phyloP scores from a whole-genome alignment of 2,797 vertebrate species.

The Karalla daura region DNA sequence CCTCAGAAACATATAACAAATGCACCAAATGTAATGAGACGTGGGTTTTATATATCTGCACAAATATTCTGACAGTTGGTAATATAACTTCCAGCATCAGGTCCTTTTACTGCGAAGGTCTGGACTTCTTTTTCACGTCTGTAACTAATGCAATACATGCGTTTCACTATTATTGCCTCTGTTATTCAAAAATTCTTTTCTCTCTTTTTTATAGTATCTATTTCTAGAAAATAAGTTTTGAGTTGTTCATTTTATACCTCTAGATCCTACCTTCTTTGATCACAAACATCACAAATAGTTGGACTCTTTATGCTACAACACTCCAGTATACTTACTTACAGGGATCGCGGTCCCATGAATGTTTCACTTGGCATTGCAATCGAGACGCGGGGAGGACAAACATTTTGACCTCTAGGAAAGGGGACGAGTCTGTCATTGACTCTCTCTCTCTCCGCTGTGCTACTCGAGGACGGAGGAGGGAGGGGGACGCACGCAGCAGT shows the following conservation, averaged over 20 bases:
- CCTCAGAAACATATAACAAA: constrained; percentile 70
- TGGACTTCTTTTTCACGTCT: constrained; percentile 66
- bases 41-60: constrained; percentile 70
- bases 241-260: constrained; percentile 60
- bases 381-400: constrained; percentile 56
- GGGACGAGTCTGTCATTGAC: constrained; percentile 48
- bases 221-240: constrained; percentile 79
- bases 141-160: constrained; percentile 84
- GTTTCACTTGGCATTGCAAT: constrained; percentile 66
- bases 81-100: constrained; percentile 56
- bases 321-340: constrained; percentile 70
- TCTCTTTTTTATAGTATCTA: constrained; percentile 72
- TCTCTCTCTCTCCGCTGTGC: constrained; percentile 40
- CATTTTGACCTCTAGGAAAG: constrained; percentile 57
- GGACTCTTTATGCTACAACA: constrained; percentile 75
- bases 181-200: constrained; percentile 71
- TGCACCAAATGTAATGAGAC: constrained; percentile 69
- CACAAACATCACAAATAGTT: constrained; percentile 74
- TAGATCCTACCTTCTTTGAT: constrained; percentile 69
- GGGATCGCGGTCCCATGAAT: constrained; percentile 47
- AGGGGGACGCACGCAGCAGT: constrained; percentile 91
- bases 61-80: constrained; percentile 65
- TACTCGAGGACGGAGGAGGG: constrained; percentile 92
- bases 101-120: constrained; percentile 44
- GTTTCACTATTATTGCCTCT: constrained; percentile 83